Base-by-base conservation (phyloP, 2,888 invertebrate genomes). In the Aporophyla lueneburgensis region DNA sequence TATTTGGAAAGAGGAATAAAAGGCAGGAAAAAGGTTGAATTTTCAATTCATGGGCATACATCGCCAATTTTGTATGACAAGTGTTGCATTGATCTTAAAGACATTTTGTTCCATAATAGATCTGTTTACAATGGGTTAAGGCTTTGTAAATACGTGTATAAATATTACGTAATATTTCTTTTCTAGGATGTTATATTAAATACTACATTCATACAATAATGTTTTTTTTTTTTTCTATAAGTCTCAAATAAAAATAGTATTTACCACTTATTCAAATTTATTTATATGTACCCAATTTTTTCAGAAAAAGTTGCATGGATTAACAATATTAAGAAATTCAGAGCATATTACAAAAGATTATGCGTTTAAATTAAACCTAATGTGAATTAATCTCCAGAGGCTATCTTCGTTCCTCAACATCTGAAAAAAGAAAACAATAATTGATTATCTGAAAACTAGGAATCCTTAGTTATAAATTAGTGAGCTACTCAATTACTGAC, bases 341-440 rank as follows among this genome's bases (percentile, higher is more conserved):
- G 80, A 88, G 81, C 78, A 85, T 84, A 72, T 89, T 77, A 82
- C 74, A 84, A 78, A 81, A 84, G 77, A 85, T 80, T 70, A 76
- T 66, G 54, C 63, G 63, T 74, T 81, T 77, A 81, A 86, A 88
- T 90, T 88, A 88, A 80, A 78, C 76, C 86, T 88, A 88, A 77
- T 67, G 72, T 76, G 72, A 86, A 83, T 78, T 81, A 76, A 79
- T 85, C 69, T 73, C 73, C 73, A 65, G 80, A 73, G 89, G 92
- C 91, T 96, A 96, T 85, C 95, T 94, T 81, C 96, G 89, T n/a
- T 96, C 96, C 58, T 96, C 96, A 81, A 96, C 95, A 95, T 95
- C 96, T 96, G 95, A 73, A 95, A 95, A 81, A 5, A 53, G 7
- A 54, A 67, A 68, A 70, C 1, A 46, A 46, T 69, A 71, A 19